Conservation (phyloP, 2,888 invertebrate species). For the Julus scanicus region DNA sequence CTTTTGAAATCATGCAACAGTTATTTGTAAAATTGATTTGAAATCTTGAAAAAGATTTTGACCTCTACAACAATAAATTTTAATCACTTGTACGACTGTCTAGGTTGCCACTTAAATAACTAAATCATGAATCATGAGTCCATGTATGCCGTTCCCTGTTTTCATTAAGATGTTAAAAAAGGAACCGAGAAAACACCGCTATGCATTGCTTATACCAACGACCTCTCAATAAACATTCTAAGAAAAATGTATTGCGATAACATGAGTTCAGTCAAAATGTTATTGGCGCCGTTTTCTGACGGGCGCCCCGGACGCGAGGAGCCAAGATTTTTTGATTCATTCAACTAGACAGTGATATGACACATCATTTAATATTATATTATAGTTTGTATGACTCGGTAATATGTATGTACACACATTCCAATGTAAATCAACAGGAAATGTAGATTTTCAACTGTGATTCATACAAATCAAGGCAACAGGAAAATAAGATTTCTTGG, state of each 20-base stretch:
- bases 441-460: neutral
- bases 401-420: neutral
- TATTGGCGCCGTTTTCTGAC: slow-evolving; percentile 28
- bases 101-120: no score
- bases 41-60: no score
- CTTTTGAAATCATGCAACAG: no score
- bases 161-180: no score
- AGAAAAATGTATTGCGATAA: neutral
- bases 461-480: slow-evolving; percentile 1
- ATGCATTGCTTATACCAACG: neutral
- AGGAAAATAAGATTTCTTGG: neutral
- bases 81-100: no score
- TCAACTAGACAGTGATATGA: neutral
- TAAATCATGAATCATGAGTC: no score
- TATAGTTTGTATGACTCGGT: neutral
- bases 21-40: no score
- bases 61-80: no score
- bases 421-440: slow-evolving; percentile 25
- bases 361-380: slow-evolving; percentile 26
- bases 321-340: slow-evolving; percentile 11
- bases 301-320: neutral
- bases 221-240: neutral
- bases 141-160: no score
- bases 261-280: neutral
- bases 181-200: no score